phyloP scores from a whole-genome alignment of 1,140 invertebrate genomes.

The Metopolophium dirhodum region DNA sequence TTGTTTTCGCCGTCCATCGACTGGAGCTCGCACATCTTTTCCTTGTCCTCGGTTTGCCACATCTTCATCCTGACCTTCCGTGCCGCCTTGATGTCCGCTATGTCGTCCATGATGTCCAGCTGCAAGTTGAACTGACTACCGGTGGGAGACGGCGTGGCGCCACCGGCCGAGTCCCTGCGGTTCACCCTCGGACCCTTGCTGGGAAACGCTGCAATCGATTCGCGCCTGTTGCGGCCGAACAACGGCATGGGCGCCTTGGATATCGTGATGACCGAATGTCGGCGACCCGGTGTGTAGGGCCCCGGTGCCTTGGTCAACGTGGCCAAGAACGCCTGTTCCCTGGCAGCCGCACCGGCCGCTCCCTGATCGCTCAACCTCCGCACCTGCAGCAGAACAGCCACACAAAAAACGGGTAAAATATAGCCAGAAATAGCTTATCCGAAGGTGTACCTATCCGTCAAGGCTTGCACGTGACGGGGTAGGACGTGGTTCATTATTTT shows the following conservation, averaged over 20 bases:
- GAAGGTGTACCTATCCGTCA: background rate
- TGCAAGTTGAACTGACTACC: conserved; percentile 82
- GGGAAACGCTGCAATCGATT: conserved; percentile 80
- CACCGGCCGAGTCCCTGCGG: conserved; percentile 60
- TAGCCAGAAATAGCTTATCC: background rate
- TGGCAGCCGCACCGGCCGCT: conserved; percentile 70
- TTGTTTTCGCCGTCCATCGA: conserved; percentile 69
- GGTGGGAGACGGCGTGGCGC: conserved; percentile 66
- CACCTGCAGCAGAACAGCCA: conserved; percentile 64
- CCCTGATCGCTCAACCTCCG: conserved; percentile 78
- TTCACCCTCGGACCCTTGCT: conserved; percentile 54
- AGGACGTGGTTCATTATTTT: background rate
- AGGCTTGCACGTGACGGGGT: background rate
- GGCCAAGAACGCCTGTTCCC: conserved; percentile 79
- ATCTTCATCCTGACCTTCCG: conserved; percentile 81
- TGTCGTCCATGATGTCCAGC: conserved; percentile 86
- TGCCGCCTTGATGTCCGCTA: conserved; percentile 75
- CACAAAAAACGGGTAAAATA: background rate
- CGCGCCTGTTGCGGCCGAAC: conserved; percentile 77
- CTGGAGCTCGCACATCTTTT: conserved; percentile 81
- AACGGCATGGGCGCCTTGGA: conserved; percentile 74
- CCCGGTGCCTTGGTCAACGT: conserved; percentile 75
- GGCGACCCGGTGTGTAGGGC: conserved; percentile 74
- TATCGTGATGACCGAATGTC: conserved; percentile 84
- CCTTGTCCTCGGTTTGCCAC: conserved; percentile 77